A percentile compares a stretch with the other conserved stretches of the same genome.
Evolutionary conservation across 2,797 vertebrate species (phyloP).

Genomic region (Sus cebifrons): DNA sequence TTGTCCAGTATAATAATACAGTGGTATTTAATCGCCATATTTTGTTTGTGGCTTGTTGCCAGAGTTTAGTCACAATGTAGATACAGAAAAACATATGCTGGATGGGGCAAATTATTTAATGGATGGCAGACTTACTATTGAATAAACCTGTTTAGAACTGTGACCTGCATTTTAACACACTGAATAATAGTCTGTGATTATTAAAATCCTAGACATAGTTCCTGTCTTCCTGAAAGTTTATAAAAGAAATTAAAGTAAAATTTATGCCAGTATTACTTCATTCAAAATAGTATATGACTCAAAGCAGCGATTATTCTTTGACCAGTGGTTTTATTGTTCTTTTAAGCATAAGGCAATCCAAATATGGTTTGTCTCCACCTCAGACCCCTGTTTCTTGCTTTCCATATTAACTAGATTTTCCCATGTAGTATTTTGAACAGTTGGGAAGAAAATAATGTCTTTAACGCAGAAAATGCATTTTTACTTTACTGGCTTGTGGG

Average conservation of each 20-base stretch:
- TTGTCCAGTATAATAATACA: not conserved
- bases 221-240: conserved; percentile 61
- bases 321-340: conserved; percentile 27
- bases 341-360: not conserved
- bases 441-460: conserved; percentile 49
- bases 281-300: conserved; percentile 53
- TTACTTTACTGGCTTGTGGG: conserved; percentile 59
- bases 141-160: conserved; percentile 35
- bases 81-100: conserved; percentile 31
- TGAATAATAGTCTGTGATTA: conserved; percentile 23
- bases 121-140: conserved; percentile 33
- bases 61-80: conserved; percentile 50
- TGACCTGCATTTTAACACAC: conserved; percentile 65
- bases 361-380: not conserved
- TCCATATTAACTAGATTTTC: conserved; percentile 46
- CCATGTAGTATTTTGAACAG: conserved; percentile 19
- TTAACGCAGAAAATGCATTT: conserved; percentile 40
- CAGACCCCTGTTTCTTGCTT: not conserved
- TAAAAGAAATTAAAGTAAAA: conserved; percentile 69
- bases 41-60: conserved; percentile 30
- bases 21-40: conserved; percentile 43
- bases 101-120: conserved; percentile 44
- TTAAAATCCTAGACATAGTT: conserved; percentile 58
- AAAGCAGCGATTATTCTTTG: conserved; percentile 37
- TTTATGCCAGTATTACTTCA: not conserved